Percentiles rank a stretch among this genome's conserved stretches.
These are phyloP conservation scores for Henricia sp. DNA, from an alignment of 53 echinoderm and acorn worm genomes.

Conservation along the genomic window DNA sequence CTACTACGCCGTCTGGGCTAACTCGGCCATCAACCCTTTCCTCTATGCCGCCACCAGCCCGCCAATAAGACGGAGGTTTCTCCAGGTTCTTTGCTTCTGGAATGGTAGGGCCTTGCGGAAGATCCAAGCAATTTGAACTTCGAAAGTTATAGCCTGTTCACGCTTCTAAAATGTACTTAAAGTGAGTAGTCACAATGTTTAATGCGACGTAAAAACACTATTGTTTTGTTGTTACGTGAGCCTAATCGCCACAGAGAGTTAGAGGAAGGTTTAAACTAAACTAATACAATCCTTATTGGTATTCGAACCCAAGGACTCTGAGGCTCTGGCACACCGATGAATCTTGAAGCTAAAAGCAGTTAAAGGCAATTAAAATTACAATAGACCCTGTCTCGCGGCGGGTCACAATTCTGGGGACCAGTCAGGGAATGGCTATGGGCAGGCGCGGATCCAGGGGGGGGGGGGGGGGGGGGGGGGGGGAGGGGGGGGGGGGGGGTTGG, in stretches of 20 bases:
- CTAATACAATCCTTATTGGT: no score
- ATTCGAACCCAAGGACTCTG: no score
- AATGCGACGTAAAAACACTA: neutral
- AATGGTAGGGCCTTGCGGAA: conserved; percentile 7
- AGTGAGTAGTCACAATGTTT: neutral
- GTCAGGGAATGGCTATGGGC: no score
- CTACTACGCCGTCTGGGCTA: conserved; percentile 36
- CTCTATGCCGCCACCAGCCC: conserved; percentile 56
- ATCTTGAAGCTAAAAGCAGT: no score
- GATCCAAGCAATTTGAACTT: neutral
- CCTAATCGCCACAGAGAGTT: neutral
- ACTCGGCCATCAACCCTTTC: conserved; percentile 55
- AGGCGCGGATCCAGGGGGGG: no score
- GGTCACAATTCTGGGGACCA: no score
- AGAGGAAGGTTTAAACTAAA: neutral
- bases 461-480: no score
- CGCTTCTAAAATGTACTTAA: neutral
- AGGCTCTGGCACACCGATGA: no score
- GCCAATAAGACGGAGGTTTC: conserved; percentile 28
- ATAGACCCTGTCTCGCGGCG: no score
- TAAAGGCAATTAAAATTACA: no score
- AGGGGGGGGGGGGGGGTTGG: no score
- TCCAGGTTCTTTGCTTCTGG: conserved; percentile 40
- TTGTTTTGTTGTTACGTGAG: neutral
- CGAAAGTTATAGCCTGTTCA: neutral